Conservation (phyloP, 1,140 invertebrate species). For the Spodoptera litura region DNA sequence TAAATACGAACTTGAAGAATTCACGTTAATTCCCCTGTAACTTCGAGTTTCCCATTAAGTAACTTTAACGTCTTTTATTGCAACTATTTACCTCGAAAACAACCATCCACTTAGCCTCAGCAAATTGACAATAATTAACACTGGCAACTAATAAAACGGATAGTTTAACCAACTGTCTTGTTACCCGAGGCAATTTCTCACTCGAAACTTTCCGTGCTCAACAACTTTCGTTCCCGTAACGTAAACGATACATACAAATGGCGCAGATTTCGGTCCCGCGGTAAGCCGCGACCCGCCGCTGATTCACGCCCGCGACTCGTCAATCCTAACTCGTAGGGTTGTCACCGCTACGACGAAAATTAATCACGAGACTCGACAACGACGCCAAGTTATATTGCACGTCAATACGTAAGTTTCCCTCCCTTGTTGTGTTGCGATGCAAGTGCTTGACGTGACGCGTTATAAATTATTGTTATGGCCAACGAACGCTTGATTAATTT, state of each 20-base stretch:
- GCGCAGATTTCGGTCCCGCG: constrained; percentile 14
- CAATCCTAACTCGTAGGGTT: constrained; percentile 35
- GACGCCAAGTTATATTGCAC: constrained; percentile 44
- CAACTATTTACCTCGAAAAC: background rate
- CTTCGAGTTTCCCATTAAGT: too few relatives aligned
- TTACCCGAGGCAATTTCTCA: constrained; percentile 19
- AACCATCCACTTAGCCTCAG: background rate
- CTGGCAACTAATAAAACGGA: constrained; percentile 34
- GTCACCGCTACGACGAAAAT: constrained; percentile 19
- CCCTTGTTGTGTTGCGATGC: constrained; percentile 23
- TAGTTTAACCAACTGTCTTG: constrained; percentile 29
- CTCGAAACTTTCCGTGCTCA: background rate
- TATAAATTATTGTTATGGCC: constrained; percentile 44
- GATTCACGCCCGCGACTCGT: constrained; percentile 34
- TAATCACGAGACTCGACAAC: constrained; percentile 34
- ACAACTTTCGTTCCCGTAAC: constrained; percentile 12
- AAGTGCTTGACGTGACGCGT: constrained; percentile 40
- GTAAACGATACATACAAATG: constrained; percentile 41
- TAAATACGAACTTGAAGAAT: too few relatives aligned
- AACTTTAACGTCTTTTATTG: too few relatives aligned
- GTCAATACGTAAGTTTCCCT: constrained; percentile 42
- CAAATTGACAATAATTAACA: constrained; percentile 20
- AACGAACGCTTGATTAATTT: constrained; percentile 40
- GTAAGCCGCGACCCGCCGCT: constrained; percentile 12
- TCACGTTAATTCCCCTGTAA: too few relatives aligned